Evolutionary conservation across 2,113 vertebrate species (phyloP).

Genomic region (Pygoscelis antarcticus): DNA sequence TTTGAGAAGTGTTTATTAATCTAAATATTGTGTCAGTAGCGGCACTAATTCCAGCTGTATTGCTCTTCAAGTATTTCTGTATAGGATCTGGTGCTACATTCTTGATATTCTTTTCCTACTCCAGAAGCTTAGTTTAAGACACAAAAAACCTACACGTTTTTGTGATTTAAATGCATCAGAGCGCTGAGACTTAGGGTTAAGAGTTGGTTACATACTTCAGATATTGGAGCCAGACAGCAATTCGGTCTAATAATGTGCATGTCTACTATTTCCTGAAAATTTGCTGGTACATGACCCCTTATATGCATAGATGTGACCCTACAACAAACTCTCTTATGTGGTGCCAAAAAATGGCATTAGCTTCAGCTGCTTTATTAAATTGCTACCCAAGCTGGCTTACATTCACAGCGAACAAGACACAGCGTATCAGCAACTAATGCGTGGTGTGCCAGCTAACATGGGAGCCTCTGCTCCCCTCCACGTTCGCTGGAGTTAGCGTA

Average conservation of each 20-base stretch:
- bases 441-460: background rate
- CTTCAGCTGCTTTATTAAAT: constrained; percentile 35
- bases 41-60: background rate
- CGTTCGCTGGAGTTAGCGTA: fast-evolving
- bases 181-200: background rate
- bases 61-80: background rate
- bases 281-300: constrained; percentile 51
- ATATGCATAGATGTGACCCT: constrained; percentile 39
- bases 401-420: background rate
- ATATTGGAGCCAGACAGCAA: constrained; percentile 51
- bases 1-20: background rate
- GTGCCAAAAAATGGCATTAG: constrained; percentile 43
- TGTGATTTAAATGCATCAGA: constrained; percentile 2
- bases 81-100: background rate
- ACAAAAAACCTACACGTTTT: background rate
- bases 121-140: background rate
- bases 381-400: background rate
- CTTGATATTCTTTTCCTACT: background rate
- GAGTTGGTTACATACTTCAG: constrained; percentile 35
- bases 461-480: background rate
- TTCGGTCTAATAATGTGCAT: constrained; percentile 35
- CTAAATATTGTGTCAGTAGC: background rate
- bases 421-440: fast-evolving
- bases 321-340: constrained; percentile 24
- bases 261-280: constrained; percentile 67